Conservation (phyloP, 2,888 invertebrate genomes). For the Eueremaeus valkanovi region DNA sequence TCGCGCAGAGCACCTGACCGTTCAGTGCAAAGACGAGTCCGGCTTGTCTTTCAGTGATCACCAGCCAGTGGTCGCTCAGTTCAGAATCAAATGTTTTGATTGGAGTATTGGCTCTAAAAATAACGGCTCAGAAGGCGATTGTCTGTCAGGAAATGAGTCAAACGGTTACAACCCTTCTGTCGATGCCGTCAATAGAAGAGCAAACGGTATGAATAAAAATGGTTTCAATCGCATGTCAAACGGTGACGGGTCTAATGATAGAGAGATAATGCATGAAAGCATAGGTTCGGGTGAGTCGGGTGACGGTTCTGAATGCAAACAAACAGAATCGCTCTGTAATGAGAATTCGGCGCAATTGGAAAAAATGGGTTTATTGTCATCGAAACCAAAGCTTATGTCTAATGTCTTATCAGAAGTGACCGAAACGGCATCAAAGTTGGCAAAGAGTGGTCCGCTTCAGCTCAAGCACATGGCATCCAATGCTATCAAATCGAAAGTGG, state of each 20-base stretch:
- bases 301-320: background rate
- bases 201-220: too few relatives aligned
- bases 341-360: background rate
- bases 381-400: background rate
- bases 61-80: conserved; percentile 69
- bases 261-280: background rate
- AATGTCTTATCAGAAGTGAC: conserved; percentile 22
- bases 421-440: conserved; percentile 6
- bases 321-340: too few relatives aligned
- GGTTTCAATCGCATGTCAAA: background rate
- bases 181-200: background rate
- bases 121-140: background rate
- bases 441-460: conserved; percentile 16
- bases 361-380: background rate
- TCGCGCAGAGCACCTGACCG: conserved; percentile 32
- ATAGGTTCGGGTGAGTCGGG: background rate
- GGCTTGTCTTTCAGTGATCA: conserved; percentile 63
- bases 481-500: background rate
- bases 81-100: conserved; percentile 48
- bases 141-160: background rate
- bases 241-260: conserved; percentile 1
- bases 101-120: background rate
- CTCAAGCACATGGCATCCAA: conserved; percentile 26
- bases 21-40: conserved; percentile 39
- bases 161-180: background rate